Conservation (phyloP, 2,797 vertebrate genomes). For the Pseudochirops cupreus region DNA sequence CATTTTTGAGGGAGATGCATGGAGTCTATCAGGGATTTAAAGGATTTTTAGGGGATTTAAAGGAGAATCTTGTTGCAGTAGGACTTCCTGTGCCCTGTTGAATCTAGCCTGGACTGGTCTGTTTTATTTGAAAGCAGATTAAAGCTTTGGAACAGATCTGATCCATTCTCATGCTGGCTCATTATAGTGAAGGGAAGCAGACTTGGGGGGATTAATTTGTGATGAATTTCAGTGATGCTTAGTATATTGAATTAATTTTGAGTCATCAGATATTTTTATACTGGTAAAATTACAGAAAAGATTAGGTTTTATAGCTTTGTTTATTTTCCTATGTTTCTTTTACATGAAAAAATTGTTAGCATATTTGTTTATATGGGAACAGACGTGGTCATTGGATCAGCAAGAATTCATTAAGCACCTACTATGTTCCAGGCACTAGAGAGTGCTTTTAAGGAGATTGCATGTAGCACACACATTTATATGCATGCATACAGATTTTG, state of each 20-base stretch:
- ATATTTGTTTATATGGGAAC: not conserved
- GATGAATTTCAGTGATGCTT: constrained; percentile 70
- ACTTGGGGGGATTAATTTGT: constrained; percentile 77
- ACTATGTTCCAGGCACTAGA: not conserved
- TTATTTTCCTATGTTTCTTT: not conserved
- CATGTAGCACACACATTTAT: not conserved
- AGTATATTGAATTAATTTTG: constrained; percentile 72
- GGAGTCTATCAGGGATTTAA: not conserved
- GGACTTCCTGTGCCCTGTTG: not conserved
- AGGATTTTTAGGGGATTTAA: not conserved
- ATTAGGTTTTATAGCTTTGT: constrained; percentile 54
- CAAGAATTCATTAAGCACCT: not conserved
- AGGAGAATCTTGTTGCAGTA: not conserved
- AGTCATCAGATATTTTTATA: constrained; percentile 61
- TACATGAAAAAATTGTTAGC: not conserved
- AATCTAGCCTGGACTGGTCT: constrained; percentile 18
- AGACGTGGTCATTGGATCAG: not conserved
- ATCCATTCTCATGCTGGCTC: constrained; percentile 67
- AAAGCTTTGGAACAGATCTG: constrained; percentile 79
- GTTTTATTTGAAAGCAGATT: constrained; percentile 79
- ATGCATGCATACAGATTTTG: not conserved
- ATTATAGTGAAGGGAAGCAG: constrained; percentile 69
- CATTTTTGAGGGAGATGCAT: not conserved
- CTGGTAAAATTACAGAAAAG: constrained; percentile 61
- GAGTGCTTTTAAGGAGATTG: not conserved